phyloP scores from a whole-genome alignment of 2,888 invertebrate species.

The Toxonevra muliebris region DNA sequence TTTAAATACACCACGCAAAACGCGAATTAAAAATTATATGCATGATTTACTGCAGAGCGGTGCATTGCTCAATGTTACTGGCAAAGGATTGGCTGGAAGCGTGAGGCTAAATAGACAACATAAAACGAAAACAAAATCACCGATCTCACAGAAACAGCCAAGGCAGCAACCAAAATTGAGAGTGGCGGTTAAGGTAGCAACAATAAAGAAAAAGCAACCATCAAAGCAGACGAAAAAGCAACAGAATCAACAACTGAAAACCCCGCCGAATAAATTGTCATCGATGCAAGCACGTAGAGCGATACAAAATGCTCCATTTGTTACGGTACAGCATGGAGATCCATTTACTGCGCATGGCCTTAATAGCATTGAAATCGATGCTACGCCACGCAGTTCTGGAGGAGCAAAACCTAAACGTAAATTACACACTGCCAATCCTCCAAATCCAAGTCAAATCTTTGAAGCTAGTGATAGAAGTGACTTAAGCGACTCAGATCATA shows the following conservation, averaged over 20 bases:
- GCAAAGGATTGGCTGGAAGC: constrained; percentile 24
- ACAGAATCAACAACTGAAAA: not conserved
- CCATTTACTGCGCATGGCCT: not conserved
- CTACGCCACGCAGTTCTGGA: constrained; percentile 10
- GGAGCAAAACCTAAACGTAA: constrained; percentile 7
- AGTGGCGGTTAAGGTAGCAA: not conserved
- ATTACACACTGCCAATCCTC: not conserved
- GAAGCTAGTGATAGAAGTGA: too few species aligned
- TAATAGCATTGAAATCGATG: not conserved
- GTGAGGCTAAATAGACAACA: not conserved
- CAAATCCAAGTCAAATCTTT: too few species aligned
- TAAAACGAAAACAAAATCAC: not conserved
- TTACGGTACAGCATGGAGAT: not conserved
- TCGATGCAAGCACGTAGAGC: not conserved
- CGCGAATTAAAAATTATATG: constrained; percentile 11
- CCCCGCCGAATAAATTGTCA: not conserved
- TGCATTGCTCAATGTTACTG: constrained; percentile 16
- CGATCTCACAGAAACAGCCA: not conserved
- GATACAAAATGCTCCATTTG: not conserved
- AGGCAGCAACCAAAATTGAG: not conserved
- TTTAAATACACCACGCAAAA: not conserved
- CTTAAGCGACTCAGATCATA: too few species aligned
- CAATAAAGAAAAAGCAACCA: not conserved
- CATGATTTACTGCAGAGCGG: constrained; percentile 5
- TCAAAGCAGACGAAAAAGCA: not conserved